Percentiles rank a stretch among this genome's conserved stretches.
phyloP scores from a whole-genome alignment of 2,113 vertebrate genomes.

The Porphyrio hochstetteri region DNA sequence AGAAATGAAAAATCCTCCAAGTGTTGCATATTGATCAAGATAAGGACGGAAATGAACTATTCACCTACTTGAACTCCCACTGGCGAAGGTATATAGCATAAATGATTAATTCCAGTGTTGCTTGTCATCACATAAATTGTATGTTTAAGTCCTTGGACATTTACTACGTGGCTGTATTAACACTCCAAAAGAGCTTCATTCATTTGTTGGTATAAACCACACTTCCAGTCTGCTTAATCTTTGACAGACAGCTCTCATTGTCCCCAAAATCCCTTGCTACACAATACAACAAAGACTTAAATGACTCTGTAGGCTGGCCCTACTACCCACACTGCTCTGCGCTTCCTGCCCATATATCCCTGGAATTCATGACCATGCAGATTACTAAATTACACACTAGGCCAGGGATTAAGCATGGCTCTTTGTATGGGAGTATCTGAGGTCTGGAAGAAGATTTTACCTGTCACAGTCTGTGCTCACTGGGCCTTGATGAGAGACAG shows the following conservation, averaged over 20 bases:
- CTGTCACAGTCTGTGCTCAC: slow-evolving; percentile 87
- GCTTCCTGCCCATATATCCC: slow-evolving; percentile 85
- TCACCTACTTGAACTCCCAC: slow-evolving; percentile 67
- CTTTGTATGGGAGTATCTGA: slow-evolving; percentile 82
- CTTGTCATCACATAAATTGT: slow-evolving; percentile 77
- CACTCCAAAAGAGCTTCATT: slow-evolving; percentile 69
- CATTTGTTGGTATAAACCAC: slow-evolving; percentile 80
- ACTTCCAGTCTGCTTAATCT: slow-evolving; percentile 88
- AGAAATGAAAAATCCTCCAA: not conserved
- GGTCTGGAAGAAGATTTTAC: slow-evolving; percentile 85
- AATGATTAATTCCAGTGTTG: slow-evolving; percentile 66
- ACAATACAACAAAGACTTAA: slow-evolving; percentile 88
- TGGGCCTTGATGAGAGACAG: slow-evolving; percentile 78
- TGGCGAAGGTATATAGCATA: slow-evolving; percentile 72
- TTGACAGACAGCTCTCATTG: slow-evolving; percentile 88
- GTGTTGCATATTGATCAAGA: not conserved
- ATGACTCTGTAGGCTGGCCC: slow-evolving; percentile 75
- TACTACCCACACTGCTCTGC: slow-evolving; percentile 75
- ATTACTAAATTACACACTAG: slow-evolving; percentile 85
- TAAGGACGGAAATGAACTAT: slow-evolving; percentile 60
- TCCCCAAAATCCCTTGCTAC: slow-evolving; percentile 84
- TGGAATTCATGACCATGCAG: slow-evolving; percentile 91
- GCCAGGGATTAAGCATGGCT: slow-evolving; percentile 78
- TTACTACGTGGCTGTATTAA: slow-evolving; percentile 73
- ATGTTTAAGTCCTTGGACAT: slow-evolving; percentile 72